A percentile compares a stretch with the other conserved stretches of the same genome.
Evolutionary conservation across 2,797 vertebrate species (phyloP).

Genomic region (Enoplosus armatus): DNA sequence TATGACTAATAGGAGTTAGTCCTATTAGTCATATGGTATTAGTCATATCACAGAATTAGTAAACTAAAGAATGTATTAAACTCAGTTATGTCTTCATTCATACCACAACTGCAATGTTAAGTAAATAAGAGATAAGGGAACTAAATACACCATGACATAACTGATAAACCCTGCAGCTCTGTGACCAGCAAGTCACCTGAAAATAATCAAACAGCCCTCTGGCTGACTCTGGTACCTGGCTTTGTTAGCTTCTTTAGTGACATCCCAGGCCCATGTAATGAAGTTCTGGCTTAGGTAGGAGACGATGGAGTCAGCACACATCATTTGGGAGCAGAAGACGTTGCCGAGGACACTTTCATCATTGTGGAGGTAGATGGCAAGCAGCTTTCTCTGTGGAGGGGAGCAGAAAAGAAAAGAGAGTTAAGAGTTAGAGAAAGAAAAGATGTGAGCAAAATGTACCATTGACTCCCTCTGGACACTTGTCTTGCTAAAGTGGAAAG

Average conservation of each 20-base stretch:
- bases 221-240: slow-evolving; percentile 88
- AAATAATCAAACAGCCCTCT: neutral
- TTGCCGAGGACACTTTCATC: slow-evolving; percentile 99
- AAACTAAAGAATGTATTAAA: slow-evolving; percentile 8
- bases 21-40: no score
- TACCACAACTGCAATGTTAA: neutral
- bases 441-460: neutral
- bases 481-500: neutral
- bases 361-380: slow-evolving; percentile 99
- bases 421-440: neutral
- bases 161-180: slow-evolving; percentile 1
- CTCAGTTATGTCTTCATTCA: neutral
- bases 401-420: slow-evolving; percentile 61
- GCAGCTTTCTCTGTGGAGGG: slow-evolving; percentile 95
- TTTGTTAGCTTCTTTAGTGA: slow-evolving; percentile 98
- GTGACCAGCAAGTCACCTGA: neutral
- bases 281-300: slow-evolving; percentile 99
- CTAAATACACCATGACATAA: neutral
- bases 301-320: slow-evolving; percentile 99
- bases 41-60: neutral
- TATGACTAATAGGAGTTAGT: no score
- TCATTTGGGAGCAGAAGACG: slow-evolving; percentile 99
- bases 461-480: neutral
- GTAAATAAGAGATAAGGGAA: slow-evolving; percentile 9
- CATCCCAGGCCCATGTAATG: slow-evolving; percentile 99